These are phyloP conservation scores for Lithobates pipiens DNA, from an alignment of 2,797 vertebrate species.

Conservation along the genomic window DNA sequence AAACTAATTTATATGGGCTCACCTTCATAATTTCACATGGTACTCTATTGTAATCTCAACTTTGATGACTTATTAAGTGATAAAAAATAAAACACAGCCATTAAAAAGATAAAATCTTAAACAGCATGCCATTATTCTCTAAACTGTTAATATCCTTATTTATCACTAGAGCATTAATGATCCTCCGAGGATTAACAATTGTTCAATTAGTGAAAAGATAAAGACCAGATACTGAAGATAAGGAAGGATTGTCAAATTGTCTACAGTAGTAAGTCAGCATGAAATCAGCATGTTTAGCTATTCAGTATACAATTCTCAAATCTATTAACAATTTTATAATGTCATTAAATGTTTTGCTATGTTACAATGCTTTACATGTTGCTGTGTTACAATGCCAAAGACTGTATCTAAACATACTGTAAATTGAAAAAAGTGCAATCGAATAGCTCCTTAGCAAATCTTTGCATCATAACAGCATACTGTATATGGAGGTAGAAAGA, in stretches of 20 bases:
- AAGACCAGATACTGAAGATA: conserved; percentile 20
- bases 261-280: background rate
- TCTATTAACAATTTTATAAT: background rate
- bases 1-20: conserved; percentile 12
- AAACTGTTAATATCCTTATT: background rate
- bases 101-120: conserved; percentile 19
- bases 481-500: too few relatives aligned
- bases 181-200: conserved; percentile 2
- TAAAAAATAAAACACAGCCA: background rate
- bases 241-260: conserved; percentile 11
- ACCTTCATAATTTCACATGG: conserved; percentile 5
- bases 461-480: too few relatives aligned
- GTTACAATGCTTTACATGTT: background rate
- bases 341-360: background rate
- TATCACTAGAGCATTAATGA: background rate
- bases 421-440: too few relatives aligned
- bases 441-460: too few relatives aligned
- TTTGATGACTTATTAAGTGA: background rate
- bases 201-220: conserved; percentile 12
- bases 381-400: background rate
- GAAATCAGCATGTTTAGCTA: conserved; percentile 2
- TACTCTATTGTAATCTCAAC: background rate
- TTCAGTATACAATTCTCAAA: background rate
- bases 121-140: conserved; percentile 14
- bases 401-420: background rate